These are phyloP conservation scores for Cacatua alba DNA, from an alignment of 2,113 vertebrate species.

Conservation along the genomic window DNA sequence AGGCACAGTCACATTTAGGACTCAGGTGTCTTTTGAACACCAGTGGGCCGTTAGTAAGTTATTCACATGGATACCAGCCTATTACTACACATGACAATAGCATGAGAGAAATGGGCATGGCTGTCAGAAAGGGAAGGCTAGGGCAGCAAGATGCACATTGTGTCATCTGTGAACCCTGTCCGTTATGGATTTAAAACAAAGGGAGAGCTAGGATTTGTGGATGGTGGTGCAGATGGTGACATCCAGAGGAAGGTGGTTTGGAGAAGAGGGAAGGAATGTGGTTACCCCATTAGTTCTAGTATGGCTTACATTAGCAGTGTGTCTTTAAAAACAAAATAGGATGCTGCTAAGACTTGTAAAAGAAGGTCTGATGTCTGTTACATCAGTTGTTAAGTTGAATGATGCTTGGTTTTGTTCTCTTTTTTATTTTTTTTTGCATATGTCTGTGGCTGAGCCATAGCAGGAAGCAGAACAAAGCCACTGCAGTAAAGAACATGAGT, in stretches of 20 bases:
- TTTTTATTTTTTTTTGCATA: neutral
- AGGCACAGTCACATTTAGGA: neutral
- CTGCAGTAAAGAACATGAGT: neutral
- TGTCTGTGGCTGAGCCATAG: neutral
- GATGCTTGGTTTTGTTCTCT: neutral
- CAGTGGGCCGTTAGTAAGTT: neutral
- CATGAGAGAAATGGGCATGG: neutral
- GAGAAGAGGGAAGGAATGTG: neutral
- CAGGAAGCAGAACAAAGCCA: neutral
- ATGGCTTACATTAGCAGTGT: neutral
- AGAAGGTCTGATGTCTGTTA: neutral
- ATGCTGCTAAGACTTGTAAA: neutral
- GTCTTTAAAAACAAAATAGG: neutral
- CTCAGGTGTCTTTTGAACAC: neutral
- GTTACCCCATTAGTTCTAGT: neutral
- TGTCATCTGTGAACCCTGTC: neutral
- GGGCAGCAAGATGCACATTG: neutral
- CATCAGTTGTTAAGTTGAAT: neutral
- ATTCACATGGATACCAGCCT: neutral
- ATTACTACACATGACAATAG: neutral
- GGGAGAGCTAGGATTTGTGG: neutral
- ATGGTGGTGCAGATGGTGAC: rapidly evolving
- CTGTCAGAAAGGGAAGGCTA: neutral
- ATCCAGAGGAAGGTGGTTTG: neutral
- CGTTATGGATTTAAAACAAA: neutral